phyloP scores from a whole-genome alignment of 2,888 invertebrate genomes.

The Sinelater perroti region DNA sequence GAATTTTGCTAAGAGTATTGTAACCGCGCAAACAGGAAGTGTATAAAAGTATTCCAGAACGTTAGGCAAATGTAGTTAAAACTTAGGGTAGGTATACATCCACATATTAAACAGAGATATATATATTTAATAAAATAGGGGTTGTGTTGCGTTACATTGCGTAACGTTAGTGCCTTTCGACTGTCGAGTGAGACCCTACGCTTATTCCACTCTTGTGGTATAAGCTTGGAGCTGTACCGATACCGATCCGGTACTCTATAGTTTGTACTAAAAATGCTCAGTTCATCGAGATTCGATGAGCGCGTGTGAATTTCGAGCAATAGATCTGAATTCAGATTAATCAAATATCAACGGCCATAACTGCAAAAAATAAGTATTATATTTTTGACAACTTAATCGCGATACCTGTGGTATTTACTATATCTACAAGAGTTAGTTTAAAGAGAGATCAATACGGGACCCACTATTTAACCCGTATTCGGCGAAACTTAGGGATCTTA shows the following conservation, averaged over 20 bases:
- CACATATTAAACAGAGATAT: slow-evolving; percentile 58
- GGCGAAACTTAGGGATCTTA: neutral
- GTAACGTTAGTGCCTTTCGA: slow-evolving; percentile 63
- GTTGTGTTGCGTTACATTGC: slow-evolving; percentile 58
- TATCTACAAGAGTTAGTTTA: neutral
- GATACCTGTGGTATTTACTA: slow-evolving; percentile 13
- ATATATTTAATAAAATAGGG: slow-evolving; percentile 56
- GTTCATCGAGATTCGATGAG: slow-evolving; percentile 37
- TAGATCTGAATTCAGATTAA: slow-evolving; percentile 60
- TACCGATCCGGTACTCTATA: slow-evolving; percentile 52
- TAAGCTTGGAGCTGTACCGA: slow-evolving; percentile 48
- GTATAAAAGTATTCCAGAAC: slow-evolving; percentile 36
- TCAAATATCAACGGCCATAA: slow-evolving; percentile 58
- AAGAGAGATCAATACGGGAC: neutral
- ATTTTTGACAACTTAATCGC: slow-evolving; percentile 37
- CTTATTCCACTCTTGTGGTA: slow-evolving; percentile 40
- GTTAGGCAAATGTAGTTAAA: slow-evolving; percentile 45
- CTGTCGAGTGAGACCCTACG: slow-evolving; percentile 61
- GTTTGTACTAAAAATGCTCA: slow-evolving; percentile 45
- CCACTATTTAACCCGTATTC: neutral
- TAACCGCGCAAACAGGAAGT: slow-evolving; percentile 30
- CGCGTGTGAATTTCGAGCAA: slow-evolving; percentile 54
- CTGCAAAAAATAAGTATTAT: slow-evolving; percentile 49
- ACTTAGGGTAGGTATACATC: slow-evolving; percentile 55
- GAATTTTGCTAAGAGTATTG: slow-evolving; percentile 27